Percentiles rank a stretch among this genome's conserved stretches.
phyloP scores from a whole-genome alignment of 2,113 vertebrate genomes.

The Eulemur macaco region DNA sequence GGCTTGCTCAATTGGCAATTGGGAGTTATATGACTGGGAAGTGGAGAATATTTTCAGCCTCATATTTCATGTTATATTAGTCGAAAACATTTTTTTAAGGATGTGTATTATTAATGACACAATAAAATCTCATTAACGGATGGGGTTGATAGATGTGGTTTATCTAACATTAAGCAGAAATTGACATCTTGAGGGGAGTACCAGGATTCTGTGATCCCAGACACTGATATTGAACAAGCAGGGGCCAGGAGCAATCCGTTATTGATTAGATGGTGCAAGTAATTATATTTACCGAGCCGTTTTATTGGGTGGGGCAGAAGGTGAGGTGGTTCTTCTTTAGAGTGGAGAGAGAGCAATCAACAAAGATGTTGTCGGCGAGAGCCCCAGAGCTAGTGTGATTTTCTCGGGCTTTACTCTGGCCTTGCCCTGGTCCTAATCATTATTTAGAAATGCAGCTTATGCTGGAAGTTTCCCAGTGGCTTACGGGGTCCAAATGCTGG shows the following conservation, averaged over 20 bases:
- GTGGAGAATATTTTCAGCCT: constrained; percentile 35
- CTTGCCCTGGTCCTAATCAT: neutral
- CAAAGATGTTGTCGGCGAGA: constrained; percentile 66
- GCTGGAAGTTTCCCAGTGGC: constrained; percentile 63
- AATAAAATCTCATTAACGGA: constrained; percentile 74
- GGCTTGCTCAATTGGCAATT: constrained; percentile 41
- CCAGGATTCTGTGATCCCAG: constrained; percentile 78
- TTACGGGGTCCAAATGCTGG: neutral
- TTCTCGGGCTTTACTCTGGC: constrained; percentile 43
- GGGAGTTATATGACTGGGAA: constrained; percentile 49
- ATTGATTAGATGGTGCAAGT: constrained; percentile 84
- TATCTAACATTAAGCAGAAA: constrained; percentile 82
- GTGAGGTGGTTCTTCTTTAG: constrained; percentile 73
- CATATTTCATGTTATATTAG: constrained; percentile 51
- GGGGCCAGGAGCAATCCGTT: constrained; percentile 82
- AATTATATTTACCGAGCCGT: constrained; percentile 80
- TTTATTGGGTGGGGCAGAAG: constrained; percentile 82
- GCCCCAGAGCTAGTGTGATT: constrained; percentile 41
- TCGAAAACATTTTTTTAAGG: constrained; percentile 62
- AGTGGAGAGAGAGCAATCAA: constrained; percentile 75
- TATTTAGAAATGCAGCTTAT: neutral
- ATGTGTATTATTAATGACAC: constrained; percentile 79
- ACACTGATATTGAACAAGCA: constrained; percentile 81
- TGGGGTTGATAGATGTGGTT: constrained; percentile 77
- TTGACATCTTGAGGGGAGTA: constrained; percentile 81